phyloP scores from a whole-genome alignment of 92 coral and sea anemone genomes.

The Umimayanthus chanpuru region DNA sequence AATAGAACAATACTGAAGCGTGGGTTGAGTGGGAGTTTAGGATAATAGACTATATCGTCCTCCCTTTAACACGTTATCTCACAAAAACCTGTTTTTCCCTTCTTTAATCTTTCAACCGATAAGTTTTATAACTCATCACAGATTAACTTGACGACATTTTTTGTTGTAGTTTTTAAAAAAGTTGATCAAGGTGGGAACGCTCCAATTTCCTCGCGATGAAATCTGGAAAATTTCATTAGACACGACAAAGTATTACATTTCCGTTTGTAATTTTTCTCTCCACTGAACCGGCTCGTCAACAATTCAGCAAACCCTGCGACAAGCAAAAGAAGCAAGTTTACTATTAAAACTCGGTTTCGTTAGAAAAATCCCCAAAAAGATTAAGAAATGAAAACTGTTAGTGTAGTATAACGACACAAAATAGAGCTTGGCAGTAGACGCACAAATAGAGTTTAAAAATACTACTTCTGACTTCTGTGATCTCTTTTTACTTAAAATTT shows the following conservation, averaged over 20 bases:
- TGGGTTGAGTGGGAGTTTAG: conserved; percentile 7
- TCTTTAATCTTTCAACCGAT: not conserved
- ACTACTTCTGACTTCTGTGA: too few relatives aligned
- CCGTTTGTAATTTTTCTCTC: conserved; percentile 21
- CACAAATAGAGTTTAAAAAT: too few relatives aligned
- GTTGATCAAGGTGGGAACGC: not conserved
- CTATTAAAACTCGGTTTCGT: not conserved
- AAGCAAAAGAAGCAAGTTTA: not conserved
- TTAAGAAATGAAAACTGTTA: too few relatives aligned
- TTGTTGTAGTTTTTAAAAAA: not conserved
- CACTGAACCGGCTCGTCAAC: conserved; percentile 11
- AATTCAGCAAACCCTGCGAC: not conserved
- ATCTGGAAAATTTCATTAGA: conserved; percentile 20
- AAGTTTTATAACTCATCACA: not conserved
- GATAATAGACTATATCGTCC: not conserved
- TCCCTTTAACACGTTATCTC: conserved; percentile 10
- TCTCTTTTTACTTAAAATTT: too few relatives aligned
- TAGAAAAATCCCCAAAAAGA: too few relatives aligned
- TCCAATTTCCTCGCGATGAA: not conserved
- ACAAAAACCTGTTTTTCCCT: not conserved
- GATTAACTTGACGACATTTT: not conserved
- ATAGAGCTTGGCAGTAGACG: too few relatives aligned
- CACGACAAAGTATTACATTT: not conserved
- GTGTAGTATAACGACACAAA: too few relatives aligned
- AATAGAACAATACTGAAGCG: not conserved